These are phyloP conservation scores for Ailurus styani DNA, from an alignment of 2,113 vertebrate genomes.

Conservation along the genomic window DNA sequence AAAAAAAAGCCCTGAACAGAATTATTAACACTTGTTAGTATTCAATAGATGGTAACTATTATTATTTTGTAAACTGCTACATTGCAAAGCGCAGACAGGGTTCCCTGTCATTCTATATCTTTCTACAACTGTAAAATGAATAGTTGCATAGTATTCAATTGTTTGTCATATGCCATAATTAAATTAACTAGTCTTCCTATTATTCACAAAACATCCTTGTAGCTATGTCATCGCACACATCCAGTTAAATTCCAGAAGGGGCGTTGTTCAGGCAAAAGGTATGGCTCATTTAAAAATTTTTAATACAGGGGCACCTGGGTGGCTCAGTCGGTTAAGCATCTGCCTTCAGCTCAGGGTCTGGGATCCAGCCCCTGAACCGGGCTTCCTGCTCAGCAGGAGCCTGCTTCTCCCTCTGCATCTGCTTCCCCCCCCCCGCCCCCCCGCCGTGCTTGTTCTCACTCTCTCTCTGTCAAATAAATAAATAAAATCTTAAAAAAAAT, in stretches of 20 bases:
- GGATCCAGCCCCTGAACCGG: too few relatives aligned
- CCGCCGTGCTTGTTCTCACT: too few relatives aligned
- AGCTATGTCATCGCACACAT: background rate
- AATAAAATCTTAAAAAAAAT: background rate
- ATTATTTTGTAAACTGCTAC: background rate
- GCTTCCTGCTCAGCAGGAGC: too few relatives aligned
- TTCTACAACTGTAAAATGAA: background rate
- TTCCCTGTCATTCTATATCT: background rate
- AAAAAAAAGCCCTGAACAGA: background rate
- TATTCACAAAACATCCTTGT: background rate
- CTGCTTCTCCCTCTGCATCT: too few relatives aligned
- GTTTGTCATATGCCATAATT: background rate
- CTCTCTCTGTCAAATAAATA: too few relatives aligned
- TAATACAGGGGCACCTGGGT: background rate
- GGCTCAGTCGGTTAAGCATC: too few relatives aligned
- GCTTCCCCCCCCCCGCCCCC: too few relatives aligned
- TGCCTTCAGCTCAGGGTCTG: too few relatives aligned
- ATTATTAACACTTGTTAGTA: background rate
- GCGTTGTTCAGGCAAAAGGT: background rate
- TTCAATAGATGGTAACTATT: background rate
- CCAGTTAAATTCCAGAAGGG: background rate
- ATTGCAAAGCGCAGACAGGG: background rate
- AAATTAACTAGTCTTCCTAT: background rate
- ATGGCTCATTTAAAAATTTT: background rate
- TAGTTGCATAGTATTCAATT: background rate